Conservation (phyloP, 2,113 vertebrate species). For the Scolopax mira region DNA sequence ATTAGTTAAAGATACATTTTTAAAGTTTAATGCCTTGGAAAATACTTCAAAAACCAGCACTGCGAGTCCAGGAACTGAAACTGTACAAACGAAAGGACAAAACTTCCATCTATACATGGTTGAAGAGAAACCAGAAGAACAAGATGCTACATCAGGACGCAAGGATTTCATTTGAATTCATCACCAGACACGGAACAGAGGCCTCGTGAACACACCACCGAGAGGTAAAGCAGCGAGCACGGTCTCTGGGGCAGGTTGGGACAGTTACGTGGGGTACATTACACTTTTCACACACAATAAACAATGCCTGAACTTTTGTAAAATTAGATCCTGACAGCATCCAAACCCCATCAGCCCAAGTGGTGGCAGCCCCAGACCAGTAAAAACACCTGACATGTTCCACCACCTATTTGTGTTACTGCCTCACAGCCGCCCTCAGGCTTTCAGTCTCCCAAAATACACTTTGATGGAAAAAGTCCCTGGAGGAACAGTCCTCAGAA, state of each 20-base stretch:
- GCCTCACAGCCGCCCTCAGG: background rate
- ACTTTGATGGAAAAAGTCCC: background rate
- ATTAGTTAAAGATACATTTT: background rate
- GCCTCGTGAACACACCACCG: background rate
- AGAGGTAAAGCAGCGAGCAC: background rate
- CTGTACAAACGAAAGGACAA: background rate
- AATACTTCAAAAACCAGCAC: background rate
- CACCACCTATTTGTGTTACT: background rate
- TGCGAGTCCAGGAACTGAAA: background rate
- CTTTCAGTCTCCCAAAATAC: background rate
- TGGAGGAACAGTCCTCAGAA: background rate
- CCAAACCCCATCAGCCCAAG: background rate
- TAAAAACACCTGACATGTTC: background rate
- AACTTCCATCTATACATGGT: background rate
- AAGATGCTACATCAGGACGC: background rate
- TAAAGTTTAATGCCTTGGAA: background rate
- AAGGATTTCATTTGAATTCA: background rate
- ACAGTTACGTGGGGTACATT: background rate
- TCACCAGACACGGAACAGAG: background rate
- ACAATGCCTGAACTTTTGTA: background rate
- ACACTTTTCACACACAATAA: background rate
- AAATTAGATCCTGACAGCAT: background rate
- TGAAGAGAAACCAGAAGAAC: background rate
- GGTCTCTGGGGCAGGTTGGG: background rate
- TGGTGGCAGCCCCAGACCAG: background rate